Evolutionary conservation across 2,113 vertebrate genomes (phyloP).

Genomic region (Melanocharis versteri): DNA sequence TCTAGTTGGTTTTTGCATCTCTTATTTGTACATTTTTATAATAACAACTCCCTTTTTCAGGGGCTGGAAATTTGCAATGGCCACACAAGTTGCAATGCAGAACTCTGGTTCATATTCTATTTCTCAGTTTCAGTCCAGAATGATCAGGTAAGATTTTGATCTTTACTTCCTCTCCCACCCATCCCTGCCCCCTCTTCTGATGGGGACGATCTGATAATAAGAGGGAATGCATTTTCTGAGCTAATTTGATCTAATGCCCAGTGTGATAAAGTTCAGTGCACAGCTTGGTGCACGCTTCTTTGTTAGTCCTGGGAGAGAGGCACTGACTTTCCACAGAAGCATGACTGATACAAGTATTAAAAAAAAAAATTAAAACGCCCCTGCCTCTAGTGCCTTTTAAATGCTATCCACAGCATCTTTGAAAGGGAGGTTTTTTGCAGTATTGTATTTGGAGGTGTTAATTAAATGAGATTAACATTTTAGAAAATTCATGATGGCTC

Average conservation of each 20-base stretch:
- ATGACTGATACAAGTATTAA: neutral
- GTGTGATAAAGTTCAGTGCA: neutral
- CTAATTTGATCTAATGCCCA: neutral
- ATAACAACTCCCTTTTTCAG: conserved; percentile 67
- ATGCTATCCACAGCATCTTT: neutral
- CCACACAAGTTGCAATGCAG: conserved; percentile 96
- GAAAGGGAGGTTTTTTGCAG: neutral
- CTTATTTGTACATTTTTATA: neutral
- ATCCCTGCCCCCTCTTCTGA: neutral
- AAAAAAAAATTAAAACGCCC: rapidly evolving
- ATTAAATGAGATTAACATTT: neutral
- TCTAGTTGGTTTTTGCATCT: neutral
- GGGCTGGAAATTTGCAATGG: conserved; percentile 98
- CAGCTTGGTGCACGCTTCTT: neutral
- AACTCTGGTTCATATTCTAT: conserved; percentile 98
- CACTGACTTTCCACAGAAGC: neutral
- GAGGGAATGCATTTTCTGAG: neutral
- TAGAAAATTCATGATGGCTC: neutral
- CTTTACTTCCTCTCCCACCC: neutral
- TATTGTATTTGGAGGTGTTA: neutral
- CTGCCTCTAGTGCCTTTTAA: neutral
- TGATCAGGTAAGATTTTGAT: conserved; percentile 87
- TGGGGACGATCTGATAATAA: neutral
- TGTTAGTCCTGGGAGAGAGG: neutral
- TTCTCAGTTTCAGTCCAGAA: conserved; percentile 95